A percentile compares a stretch with the other conserved stretches of the same genome.
These are phyloP conservation scores for Cerastis rubricosa DNA, from an alignment of 2,888 invertebrate genomes.

Conservation along the genomic window DNA sequence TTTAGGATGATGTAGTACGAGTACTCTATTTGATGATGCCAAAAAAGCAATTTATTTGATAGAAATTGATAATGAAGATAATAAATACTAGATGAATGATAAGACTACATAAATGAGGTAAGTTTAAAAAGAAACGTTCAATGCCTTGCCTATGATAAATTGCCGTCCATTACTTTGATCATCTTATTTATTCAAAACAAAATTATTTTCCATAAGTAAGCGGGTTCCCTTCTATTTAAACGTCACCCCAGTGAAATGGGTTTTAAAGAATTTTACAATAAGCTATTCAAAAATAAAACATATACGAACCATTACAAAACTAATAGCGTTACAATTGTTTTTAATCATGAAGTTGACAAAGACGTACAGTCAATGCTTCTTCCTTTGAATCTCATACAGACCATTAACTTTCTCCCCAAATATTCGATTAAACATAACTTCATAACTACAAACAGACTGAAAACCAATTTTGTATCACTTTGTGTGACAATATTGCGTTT, in stretches of 20 bases:
- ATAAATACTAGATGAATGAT: background rate
- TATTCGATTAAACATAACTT: conserved; percentile 10
- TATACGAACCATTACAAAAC: background rate
- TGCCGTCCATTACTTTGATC: background rate
- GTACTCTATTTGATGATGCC: background rate
- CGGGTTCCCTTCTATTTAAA: background rate
- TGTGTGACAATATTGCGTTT: conserved; percentile 2
- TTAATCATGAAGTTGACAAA: background rate
- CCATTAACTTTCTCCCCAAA: background rate
- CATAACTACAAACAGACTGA: background rate
- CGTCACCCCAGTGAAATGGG: background rate
- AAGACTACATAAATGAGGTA: background rate
- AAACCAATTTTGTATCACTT: background rate
- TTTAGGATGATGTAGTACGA: background rate
- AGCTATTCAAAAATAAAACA: background rate
- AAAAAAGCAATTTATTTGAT: background rate
- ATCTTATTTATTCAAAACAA: background rate
- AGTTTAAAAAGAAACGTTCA: background rate
- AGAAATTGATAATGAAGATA: background rate
- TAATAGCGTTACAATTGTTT: background rate
- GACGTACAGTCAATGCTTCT: conserved; percentile 13
- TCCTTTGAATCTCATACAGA: conserved; percentile 1
- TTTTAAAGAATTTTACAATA: background rate
- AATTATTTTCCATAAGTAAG: background rate
- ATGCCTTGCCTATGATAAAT: background rate